A percentile compares a stretch with the other conserved stretches of the same genome.
These are phyloP conservation scores for Lasioglossum morio DNA, from an alignment of 2,888 invertebrate genomes.

Conservation along the genomic window DNA sequence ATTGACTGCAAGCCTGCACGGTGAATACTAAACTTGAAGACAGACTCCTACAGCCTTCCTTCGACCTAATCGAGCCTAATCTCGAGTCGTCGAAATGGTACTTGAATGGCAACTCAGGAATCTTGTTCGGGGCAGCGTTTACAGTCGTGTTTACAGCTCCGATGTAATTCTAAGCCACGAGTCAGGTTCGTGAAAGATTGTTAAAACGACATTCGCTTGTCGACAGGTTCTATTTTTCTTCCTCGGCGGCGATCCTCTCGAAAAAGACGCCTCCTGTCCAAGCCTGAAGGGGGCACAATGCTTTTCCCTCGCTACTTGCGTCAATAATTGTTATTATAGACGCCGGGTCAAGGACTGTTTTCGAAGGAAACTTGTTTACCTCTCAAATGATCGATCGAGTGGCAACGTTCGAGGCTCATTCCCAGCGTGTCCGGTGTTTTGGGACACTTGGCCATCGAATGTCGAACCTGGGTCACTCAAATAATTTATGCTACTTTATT, in stretches of 20 bases:
- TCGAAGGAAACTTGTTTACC: slow-evolving; percentile 14
- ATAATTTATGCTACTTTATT: not conserved
- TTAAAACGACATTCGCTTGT: not conserved
- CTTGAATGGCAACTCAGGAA: not conserved
- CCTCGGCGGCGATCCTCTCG: not conserved
- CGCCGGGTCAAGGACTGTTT: slow-evolving; percentile 11
- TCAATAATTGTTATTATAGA: slow-evolving; percentile 5
- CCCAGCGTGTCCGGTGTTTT: not conserved
- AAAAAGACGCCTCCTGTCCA: not conserved
- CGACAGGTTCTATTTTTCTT: not conserved
- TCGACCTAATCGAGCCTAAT: slow-evolving; percentile 31
- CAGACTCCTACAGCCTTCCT: slow-evolving; percentile 35
- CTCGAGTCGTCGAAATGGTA: slow-evolving; percentile 6
- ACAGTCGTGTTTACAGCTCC: not conserved
- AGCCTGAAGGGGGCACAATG: not conserved
- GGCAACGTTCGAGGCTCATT: not conserved
- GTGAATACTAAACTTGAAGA: slow-evolving; percentile 45
- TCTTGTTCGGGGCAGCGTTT: not conserved
- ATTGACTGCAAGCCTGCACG: slow-evolving; percentile 4
- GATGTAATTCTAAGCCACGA: not conserved
- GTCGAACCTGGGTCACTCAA: not conserved
- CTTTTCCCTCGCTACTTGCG: not conserved
- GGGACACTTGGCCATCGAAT: not conserved
- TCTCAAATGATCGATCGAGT: slow-evolving; percentile 13
- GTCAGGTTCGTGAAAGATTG: not conserved